phyloP scores from a whole-genome alignment of 2,797 vertebrate species.

The Poeciliopsis gracilis region DNA sequence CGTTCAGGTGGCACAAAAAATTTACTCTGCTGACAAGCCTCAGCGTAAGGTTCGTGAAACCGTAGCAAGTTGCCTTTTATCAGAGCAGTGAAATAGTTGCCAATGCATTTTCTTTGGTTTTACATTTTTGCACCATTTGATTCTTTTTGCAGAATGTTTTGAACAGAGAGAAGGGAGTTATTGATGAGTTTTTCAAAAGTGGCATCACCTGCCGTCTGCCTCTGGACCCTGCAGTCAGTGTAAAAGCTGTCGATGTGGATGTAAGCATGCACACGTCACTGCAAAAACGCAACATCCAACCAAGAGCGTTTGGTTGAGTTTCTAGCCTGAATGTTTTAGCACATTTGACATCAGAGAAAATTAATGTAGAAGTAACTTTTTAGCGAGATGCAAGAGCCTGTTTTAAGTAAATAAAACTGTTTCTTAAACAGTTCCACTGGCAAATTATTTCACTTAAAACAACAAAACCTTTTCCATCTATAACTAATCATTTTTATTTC shows the following conservation, averaged over 20 bases:
- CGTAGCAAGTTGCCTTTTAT: neutral
- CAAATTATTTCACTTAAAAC: too few relatives aligned
- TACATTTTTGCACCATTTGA: neutral
- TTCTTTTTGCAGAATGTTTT: conserved; percentile 81
- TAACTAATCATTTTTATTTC: too few relatives aligned
- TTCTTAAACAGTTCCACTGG: too few relatives aligned
- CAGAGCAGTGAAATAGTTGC: neutral
- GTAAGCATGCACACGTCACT: conserved; percentile 72
- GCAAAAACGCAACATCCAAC: too few relatives aligned
- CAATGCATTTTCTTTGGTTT: neutral
- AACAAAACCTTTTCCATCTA: too few relatives aligned
- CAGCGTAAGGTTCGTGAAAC: conserved; percentile 84
- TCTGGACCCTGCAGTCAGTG: conserved; percentile 87
- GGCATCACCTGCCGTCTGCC: conserved; percentile 87
- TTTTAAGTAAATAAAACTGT: too few relatives aligned
- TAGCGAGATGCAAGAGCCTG: too few relatives aligned
- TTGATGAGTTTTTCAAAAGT: conserved; percentile 84
- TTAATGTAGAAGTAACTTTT: too few relatives aligned
- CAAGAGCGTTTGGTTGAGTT: too few relatives aligned
- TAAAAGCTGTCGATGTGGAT: conserved; percentile 85
- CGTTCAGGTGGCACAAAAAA: conserved; percentile 84
- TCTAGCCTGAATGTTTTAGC: too few relatives aligned
- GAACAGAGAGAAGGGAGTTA: conserved; percentile 77
- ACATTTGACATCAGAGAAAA: too few relatives aligned
- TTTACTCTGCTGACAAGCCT: conserved; percentile 81